Conservation (phyloP, 2,113 vertebrate genomes). For the Archocentrus centrarchus region DNA sequence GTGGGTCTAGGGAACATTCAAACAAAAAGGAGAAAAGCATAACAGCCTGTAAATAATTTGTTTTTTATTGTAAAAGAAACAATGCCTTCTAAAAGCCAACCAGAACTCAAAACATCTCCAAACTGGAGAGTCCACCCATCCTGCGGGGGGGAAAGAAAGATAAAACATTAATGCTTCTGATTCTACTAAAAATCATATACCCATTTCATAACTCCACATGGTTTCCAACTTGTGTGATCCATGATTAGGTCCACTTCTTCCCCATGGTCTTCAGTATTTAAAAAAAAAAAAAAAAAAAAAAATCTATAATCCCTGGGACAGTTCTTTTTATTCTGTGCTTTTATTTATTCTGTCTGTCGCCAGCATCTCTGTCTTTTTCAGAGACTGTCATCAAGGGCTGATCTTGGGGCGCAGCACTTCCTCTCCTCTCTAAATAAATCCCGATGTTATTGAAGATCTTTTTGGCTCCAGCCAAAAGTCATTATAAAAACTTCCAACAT, state of each 20-base stretch:
- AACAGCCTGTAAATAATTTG: too few species aligned
- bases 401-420: slow-evolving; percentile 29
- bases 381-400: slow-evolving; percentile 8
- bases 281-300: neutral
- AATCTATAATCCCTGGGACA: neutral
- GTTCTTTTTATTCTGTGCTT: neutral
- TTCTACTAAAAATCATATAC: neutral
- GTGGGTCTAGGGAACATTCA: too few species aligned
- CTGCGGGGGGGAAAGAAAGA: too few species aligned
- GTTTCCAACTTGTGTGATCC: neutral
- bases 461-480: slow-evolving; percentile 60
- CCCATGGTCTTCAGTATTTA: neutral
- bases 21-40: too few species aligned
- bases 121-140: too few species aligned
- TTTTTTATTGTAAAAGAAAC: too few species aligned
- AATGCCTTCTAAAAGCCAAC: too few species aligned
- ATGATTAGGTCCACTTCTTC: neutral
- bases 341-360: slow-evolving; percentile 21
- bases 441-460: slow-evolving; percentile 66
- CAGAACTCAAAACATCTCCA: too few species aligned
- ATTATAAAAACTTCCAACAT: slow-evolving; percentile 74
- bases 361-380: slow-evolving; percentile 10
- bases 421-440: slow-evolving; percentile 44
- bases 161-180: neutral
- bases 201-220: neutral